Evolutionary conservation across 2,888 invertebrate species (phyloP), one percentile per base, ranked within the genome.

Genomic region (Clanis bilineata): DNA sequence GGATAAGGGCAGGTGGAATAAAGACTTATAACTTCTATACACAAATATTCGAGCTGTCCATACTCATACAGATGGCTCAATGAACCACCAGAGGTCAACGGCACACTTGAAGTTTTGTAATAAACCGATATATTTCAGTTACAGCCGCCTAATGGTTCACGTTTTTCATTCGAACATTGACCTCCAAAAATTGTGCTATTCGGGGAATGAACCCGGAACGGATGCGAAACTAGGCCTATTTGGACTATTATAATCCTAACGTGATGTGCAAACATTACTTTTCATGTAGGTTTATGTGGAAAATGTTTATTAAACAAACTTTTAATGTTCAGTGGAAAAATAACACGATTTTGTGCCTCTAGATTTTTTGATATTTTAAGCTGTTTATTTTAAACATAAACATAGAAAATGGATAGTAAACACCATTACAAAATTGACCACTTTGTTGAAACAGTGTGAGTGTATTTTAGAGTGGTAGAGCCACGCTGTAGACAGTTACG

Each of bases 131-230:
- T 68, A 63, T 58, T 70, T 69, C 71, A 65, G 69, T 57, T 64
- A 62, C 64, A 61, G 62, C 56, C 60, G 60, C 62, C 45, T 59
- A 70, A 71, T 69, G 68, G 41, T 41, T 59, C 69, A 67, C 71
- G 72, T 71, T 79, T 82, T 79, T 73, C 73, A 73, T 65, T 59
- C 75, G 89, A 64, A 76, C 87, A 81, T 80, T 86, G 90, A 86
- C 86, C 90, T 78, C 71, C 64, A 79, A 79, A 82, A 84, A 78
- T 61, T 74, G 75, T 83, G 85, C 71, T 76, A 77, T 74, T 66
- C 77, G 86, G 73, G 76, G 69, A 64, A 72, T 80, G 88, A 90
- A 88, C 90, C 90, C 89, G 90, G 90, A 88, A 89, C 71, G 62
- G 23, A 32, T 21, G 51, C 1, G 55, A 67, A 72, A 70, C 66